These are phyloP conservation scores for Vidua macroura DNA, from an alignment of 2,113 vertebrate species.

Conservation along the genomic window DNA sequence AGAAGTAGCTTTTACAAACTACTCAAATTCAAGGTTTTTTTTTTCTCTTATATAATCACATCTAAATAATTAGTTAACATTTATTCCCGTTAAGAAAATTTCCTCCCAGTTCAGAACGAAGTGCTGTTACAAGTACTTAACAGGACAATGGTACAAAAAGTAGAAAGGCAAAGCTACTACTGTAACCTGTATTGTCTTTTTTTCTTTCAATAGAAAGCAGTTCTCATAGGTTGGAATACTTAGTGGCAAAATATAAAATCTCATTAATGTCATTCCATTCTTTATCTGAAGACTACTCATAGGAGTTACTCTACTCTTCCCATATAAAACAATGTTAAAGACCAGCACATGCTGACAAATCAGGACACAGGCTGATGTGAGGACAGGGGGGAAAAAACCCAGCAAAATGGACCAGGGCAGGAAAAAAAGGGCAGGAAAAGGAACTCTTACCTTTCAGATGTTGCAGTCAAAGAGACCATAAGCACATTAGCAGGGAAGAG, in stretches of 20 bases:
- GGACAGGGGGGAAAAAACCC: accelerated
- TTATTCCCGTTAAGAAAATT: not conserved
- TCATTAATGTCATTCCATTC: not conserved
- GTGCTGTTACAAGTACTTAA: not conserved
- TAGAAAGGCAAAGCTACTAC: not conserved
- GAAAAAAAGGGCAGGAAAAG: not conserved
- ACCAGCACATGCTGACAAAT: not conserved
- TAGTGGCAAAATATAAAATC: not conserved
- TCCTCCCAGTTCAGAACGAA: not conserved
- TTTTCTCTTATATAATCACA: not conserved
- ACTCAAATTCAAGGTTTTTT: not conserved
- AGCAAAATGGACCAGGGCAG: not conserved
- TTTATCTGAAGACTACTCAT: not conserved
- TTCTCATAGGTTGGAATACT: not conserved
- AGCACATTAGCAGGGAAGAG: not conserved
- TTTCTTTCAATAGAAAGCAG: not conserved
- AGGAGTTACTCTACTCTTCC: not conserved
- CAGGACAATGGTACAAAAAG: not conserved
- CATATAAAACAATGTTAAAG: not conserved
- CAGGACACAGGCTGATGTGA: not conserved
- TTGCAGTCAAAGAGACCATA: not conserved
- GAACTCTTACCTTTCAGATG: constrained; percentile 67
- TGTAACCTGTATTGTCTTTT: not conserved
- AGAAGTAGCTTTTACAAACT: not conserved
- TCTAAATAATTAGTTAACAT: not conserved